These are phyloP conservation scores for Campylomormyrus tamandua DNA, from an alignment of 2,113 vertebrate genomes.

Conservation along the genomic window DNA sequence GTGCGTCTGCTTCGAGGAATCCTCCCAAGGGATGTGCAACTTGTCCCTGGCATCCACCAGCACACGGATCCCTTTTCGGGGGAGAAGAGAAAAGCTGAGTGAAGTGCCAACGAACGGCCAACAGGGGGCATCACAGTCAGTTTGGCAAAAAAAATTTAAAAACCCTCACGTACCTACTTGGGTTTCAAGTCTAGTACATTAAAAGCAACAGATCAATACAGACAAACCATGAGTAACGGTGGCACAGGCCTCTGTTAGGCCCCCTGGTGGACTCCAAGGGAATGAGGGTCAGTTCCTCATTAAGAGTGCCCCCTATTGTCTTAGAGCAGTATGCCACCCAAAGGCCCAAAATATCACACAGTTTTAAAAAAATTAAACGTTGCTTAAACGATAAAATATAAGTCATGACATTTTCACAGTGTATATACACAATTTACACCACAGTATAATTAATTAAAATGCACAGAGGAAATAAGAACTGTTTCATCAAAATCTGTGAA, in stretches of 20 bases:
- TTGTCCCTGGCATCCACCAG: slow-evolving; percentile 92
- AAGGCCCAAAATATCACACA: background rate
- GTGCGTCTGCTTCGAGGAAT: slow-evolving; percentile 71
- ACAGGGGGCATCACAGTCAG: background rate
- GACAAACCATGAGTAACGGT: background rate
- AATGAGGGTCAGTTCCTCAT: background rate
- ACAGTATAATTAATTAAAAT: background rate
- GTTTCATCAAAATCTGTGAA: background rate
- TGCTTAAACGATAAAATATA: background rate
- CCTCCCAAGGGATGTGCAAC: slow-evolving; percentile 89
- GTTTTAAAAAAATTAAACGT: background rate
- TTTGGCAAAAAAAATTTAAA: background rate
- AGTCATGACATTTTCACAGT: background rate
- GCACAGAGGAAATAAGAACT: background rate
- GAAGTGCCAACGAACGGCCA: background rate
- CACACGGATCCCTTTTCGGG: slow-evolving; percentile 76
- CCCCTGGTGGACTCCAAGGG: background rate
- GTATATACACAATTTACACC: background rate
- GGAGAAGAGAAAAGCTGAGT: background rate
- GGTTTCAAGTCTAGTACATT: background rate
- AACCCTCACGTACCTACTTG: background rate
- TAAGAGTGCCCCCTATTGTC: background rate
- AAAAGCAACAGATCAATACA: background rate
- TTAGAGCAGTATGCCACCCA: background rate
- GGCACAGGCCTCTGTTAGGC: background rate